Conservation (phyloP, 2,797 vertebrate genomes). For the Muscicapa striata region DNA sequence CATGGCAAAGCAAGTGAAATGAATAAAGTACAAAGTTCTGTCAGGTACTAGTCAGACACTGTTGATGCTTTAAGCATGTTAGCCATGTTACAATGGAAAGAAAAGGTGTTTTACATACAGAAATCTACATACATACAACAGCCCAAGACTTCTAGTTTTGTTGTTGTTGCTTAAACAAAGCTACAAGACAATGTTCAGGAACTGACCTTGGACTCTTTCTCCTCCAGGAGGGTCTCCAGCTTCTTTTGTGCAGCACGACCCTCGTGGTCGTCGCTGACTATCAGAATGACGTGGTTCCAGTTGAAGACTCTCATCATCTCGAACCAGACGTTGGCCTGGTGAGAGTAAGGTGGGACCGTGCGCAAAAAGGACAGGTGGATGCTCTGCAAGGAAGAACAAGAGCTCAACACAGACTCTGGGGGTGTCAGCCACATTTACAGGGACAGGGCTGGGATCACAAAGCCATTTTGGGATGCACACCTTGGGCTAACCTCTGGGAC, state of each 20-base stretch:
- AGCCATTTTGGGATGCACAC: neutral
- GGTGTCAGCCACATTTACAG: neutral
- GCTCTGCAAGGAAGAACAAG: constrained; percentile 82
- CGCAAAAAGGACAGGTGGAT: constrained; percentile 98
- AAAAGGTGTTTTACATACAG: constrained; percentile 93
- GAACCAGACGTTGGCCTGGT: constrained; percentile 98
- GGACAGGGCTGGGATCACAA: neutral
- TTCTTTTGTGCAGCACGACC: constrained; percentile 97
- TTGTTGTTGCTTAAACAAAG: constrained; percentile 67
- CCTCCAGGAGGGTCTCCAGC: constrained; percentile 96
- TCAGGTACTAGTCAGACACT: constrained; percentile 95
- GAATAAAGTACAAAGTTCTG: constrained; percentile 94
- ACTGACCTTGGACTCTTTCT: constrained; percentile 98
- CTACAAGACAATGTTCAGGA: constrained; percentile 47
- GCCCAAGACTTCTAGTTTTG: constrained; percentile 65
- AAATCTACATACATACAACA: constrained; percentile 89
- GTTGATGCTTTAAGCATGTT: constrained; percentile 91
- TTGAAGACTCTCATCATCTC: constrained; percentile 98
- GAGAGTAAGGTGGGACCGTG: constrained; percentile 96
- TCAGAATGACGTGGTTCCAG: constrained; percentile 98
- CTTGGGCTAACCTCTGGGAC: neutral
- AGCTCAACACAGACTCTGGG: constrained; percentile 16
- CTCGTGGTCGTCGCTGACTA: constrained; percentile 98
- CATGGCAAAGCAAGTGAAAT: constrained; percentile 98
- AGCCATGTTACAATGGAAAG: constrained; percentile 96